phyloP scores from a whole-genome alignment of 1,140 invertebrate genomes.

The Whitmania pigra region DNA sequence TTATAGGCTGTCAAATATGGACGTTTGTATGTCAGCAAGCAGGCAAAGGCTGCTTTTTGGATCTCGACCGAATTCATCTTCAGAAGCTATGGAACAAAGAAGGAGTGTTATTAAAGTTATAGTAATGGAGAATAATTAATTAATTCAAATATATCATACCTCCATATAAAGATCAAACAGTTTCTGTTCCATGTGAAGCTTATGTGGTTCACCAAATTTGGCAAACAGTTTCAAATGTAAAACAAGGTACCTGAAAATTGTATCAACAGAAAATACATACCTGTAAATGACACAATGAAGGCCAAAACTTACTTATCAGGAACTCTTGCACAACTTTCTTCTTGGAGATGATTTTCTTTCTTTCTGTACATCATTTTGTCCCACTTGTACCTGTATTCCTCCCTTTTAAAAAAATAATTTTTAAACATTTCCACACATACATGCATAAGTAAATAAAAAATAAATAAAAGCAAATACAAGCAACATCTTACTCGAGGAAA shows the following conservation, averaged over 20 bases:
- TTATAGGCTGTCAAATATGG: conserved; percentile 63
- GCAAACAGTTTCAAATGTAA: conserved; percentile 62
- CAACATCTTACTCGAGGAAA: conserved; percentile 54
- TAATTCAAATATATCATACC: conserved; percentile 29
- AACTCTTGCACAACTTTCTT: neutral
- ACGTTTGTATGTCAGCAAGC: conserved; percentile 67
- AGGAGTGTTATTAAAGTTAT: neutral
- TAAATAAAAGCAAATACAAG: neutral
- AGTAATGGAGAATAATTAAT: neutral
- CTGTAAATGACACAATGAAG: neutral
- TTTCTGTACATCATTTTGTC: neutral
- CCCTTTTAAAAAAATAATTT: neutral
- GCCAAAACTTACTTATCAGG: neutral
- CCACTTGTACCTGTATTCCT: conserved; percentile 9
- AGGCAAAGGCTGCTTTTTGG: conserved; percentile 71
- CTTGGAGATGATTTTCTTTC: neutral
- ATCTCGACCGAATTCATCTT: conserved; percentile 60
- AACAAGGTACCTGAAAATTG: conserved; percentile 48
- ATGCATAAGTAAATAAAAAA: neutral
- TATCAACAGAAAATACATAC: neutral
- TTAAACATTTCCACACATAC: neutral
- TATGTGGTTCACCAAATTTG: conserved; percentile 65
- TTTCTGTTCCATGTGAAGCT: conserved; percentile 60
- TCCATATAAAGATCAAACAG: conserved; percentile 58
- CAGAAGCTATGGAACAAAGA: conserved; percentile 51